Percentiles rank a stretch among this genome's conserved stretches.
Evolutionary conservation across 2,797 vertebrate genomes (phyloP).

Genomic region (Allenopithecus nigroviridis): DNA sequence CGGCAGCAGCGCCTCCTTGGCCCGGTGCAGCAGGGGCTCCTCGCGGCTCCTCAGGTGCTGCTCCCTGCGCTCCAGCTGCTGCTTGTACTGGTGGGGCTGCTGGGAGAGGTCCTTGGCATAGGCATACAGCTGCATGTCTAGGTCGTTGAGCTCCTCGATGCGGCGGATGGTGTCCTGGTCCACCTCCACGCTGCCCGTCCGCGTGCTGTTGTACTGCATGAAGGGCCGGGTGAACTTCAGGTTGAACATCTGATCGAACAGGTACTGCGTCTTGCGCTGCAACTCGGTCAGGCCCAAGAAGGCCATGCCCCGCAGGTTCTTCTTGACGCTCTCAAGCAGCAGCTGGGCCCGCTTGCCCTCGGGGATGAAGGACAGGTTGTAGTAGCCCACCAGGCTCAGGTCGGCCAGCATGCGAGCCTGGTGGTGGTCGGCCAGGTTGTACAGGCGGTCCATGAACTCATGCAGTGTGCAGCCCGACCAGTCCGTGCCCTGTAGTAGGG

Average conservation of each 20-base stretch:
- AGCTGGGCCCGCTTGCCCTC: slow-evolving; percentile 96
- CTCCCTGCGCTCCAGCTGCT: slow-evolving; percentile 95
- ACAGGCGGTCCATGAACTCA: slow-evolving; percentile 98
- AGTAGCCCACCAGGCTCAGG: slow-evolving; percentile 97
- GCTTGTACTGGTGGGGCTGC: slow-evolving; percentile 96
- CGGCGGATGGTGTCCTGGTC: slow-evolving; percentile 93
- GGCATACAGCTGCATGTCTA: slow-evolving; percentile 98
- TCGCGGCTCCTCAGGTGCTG: slow-evolving; percentile 92
- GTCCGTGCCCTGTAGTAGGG: slow-evolving; percentile 96
- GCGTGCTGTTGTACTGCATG: slow-evolving; percentile 99
- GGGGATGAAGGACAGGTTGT: slow-evolving; percentile 97
- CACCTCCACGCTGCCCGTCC: slow-evolving; percentile 95
- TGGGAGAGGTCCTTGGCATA: slow-evolving; percentile 98
- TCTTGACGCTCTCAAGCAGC: slow-evolving; percentile 97
- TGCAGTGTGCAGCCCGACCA: slow-evolving; percentile 98
- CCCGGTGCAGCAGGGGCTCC: slow-evolving; percentile 88
- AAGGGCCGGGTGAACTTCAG: slow-evolving; percentile 98
- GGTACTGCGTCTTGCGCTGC: slow-evolving; percentile 99
- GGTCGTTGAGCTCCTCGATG: slow-evolving; percentile 97
- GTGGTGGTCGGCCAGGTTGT: slow-evolving; percentile 97
- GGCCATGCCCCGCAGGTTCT: slow-evolving; percentile 98
- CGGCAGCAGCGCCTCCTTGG: slow-evolving; percentile 85
- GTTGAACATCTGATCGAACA: slow-evolving; percentile 97
- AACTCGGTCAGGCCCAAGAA: slow-evolving; percentile 99
- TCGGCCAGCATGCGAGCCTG: slow-evolving; percentile 97